A percentile compares a stretch with the other conserved stretches of the same genome.
Conservation (phyloP, 2,797 vertebrate genomes). For the Triplophysa bombifrons region DNA sequence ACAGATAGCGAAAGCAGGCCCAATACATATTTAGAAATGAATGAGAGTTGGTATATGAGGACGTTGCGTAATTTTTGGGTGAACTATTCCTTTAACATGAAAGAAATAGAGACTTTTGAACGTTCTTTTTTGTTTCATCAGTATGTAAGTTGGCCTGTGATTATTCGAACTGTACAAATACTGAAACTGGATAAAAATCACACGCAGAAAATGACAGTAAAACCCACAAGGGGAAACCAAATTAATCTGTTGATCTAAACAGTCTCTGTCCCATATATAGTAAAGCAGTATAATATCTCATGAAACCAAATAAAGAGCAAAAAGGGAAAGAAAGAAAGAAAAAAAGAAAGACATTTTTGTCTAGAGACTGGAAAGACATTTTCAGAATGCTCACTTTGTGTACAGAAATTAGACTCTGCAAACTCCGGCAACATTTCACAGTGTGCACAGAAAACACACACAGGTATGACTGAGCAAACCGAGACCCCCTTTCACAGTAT, state of each 20-base stretch:
- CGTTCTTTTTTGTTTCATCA: background rate
- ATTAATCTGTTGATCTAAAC: background rate
- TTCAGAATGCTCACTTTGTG: constrained; percentile 11
- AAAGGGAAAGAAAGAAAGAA: too few species aligned
- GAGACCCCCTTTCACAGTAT: constrained; percentile 40
- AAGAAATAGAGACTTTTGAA: background rate
- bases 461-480: constrained; percentile 27
- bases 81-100: background rate
- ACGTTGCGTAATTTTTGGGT: background rate
- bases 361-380: background rate
- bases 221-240: background rate
- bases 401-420: constrained; percentile 46
- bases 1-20: background rate
- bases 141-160: background rate
- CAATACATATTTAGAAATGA: background rate
- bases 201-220: background rate
- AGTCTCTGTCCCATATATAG: background rate
- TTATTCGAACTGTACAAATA: background rate
- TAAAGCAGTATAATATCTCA: too few species aligned
- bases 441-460: constrained; percentile 41
- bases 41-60: background rate
- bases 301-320: background rate
- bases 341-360: background rate
- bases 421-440: constrained; percentile 42
- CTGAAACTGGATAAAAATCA: background rate